Base-by-base conservation (phyloP, 2,888 invertebrate species). In the Phortica magna region DNA sequence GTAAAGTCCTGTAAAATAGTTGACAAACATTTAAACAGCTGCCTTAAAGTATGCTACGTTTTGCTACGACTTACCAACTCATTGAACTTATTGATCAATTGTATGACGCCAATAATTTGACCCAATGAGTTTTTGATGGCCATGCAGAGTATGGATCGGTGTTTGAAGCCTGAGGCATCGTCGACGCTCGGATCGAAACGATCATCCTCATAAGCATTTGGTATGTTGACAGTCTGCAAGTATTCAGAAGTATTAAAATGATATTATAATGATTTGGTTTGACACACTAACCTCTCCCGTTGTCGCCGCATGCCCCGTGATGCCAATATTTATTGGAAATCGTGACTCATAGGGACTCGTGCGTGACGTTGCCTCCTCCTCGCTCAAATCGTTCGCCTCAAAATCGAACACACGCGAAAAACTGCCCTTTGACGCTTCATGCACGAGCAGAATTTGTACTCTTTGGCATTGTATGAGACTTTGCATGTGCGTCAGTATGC, bases 361-460 rank as follows among this genome's bases (percentile, higher is more conserved):
- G 89, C 97, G 94, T 65, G 95, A 94, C 83, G 95, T 96, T 70
- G 95, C 95, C 83, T 96, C 96, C 88, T 97, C 97, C 79, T 95
- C 95, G 84, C 95, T 95, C 89, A 96, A 93, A 92, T 98, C 98
- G 83, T 95, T 97, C 7, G 97, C 97, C 92, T 98, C 97, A 89
- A 98, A 95, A 92, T 98, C 98, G 92, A 98, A 98, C 64, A 98
- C 98, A 74, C 98, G 94, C 53, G 97, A 98, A 92, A 98, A 98
- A 91, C 97, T 97, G 82, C 97, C 96, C 92, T 97, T 97, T 17
- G 97, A 96, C 68, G 96, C 96, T 92, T 97, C 96, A 91, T 98
- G 98, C 79, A 98, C 96, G 89, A 98, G 93, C 80, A 98, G 94
- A 80, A 97, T 96, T 96, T 98, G 98, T 84, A 98, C 98, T 89